Evolutionary conservation across 2,113 vertebrate species (phyloP).

Genomic region (Cettia cetti): DNA sequence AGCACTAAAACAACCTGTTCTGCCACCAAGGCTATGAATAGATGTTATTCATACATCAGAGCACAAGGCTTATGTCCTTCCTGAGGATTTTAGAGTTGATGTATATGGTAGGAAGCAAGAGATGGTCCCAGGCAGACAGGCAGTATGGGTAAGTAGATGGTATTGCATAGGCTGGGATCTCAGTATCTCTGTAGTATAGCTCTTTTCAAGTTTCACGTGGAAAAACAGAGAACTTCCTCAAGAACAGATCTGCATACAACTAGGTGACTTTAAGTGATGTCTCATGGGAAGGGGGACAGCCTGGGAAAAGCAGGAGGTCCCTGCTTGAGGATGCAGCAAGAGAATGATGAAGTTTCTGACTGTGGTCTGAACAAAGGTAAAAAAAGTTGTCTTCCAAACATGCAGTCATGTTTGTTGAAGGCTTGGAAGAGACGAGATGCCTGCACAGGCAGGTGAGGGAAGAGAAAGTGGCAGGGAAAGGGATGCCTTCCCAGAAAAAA

Average conservation of each 20-base stretch:
- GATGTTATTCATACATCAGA: not conserved
- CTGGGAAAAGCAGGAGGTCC: not conserved
- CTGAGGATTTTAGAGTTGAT: not conserved
- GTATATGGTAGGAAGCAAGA: not conserved
- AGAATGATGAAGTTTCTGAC: not conserved
- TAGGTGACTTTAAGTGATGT: not conserved
- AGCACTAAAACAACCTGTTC: constrained; percentile 3
- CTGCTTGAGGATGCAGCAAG: not conserved
- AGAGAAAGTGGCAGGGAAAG: not conserved
- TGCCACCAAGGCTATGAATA: not conserved
- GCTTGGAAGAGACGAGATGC: not conserved
- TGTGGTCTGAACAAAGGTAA: not conserved
- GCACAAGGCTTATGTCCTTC: not conserved
- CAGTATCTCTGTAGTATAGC: not conserved
- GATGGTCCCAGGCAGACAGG: not conserved
- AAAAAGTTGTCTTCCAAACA: not conserved
- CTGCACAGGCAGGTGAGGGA: not conserved
- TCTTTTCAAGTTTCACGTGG: not conserved
- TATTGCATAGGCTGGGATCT: not conserved
- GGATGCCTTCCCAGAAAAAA: not conserved
- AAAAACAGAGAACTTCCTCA: not conserved
- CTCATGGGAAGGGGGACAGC: not conserved
- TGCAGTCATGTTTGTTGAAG: not conserved
- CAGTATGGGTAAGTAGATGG: not conserved
- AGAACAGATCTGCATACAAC: not conserved